Evolutionary conservation across 2,797 vertebrate genomes (phyloP).

Genomic region (Pseudocheirus occidentalis): DNA sequence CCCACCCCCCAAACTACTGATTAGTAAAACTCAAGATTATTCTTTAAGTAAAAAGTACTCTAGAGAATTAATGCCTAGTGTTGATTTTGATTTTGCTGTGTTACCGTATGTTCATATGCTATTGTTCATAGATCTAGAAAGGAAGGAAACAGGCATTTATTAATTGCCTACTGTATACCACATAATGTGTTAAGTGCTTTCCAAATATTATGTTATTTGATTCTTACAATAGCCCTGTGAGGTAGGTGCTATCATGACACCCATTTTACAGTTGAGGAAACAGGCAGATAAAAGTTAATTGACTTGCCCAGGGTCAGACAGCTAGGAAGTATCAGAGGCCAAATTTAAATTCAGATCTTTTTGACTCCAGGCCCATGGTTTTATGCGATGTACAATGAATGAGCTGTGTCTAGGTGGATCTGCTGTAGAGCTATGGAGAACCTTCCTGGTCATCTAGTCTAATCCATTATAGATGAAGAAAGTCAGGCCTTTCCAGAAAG

Average conservation of each 20-base stretch:
- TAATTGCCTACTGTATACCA: not conserved
- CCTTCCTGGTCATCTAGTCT: too few species aligned
- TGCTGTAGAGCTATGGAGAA: too few species aligned
- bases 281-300: not conserved
- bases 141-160: not conserved
- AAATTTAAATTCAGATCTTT: too few species aligned
- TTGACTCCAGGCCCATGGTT: too few species aligned
- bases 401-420: too few species aligned
- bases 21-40: constrained; percentile 21
- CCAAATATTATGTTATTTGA: not conserved
- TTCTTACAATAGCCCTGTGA: not conserved
- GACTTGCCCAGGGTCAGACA: too few species aligned
- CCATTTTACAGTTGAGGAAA: not conserved
- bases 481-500: too few species aligned
- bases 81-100: constrained; percentile 37
- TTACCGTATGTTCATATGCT: not conserved
- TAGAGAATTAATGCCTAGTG: not conserved
- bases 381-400: too few species aligned
- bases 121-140: not conserved
- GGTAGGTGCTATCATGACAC: not conserved
- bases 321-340: too few species aligned
- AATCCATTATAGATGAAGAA: too few species aligned
- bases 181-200: not conserved
- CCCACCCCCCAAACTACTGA: not conserved
- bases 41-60: constrained; percentile 13